Evolutionary conservation across 2,888 invertebrate species (phyloP), one percentile per base, ranked within the genome.

Genomic region (Coelinius sp.): DNA sequence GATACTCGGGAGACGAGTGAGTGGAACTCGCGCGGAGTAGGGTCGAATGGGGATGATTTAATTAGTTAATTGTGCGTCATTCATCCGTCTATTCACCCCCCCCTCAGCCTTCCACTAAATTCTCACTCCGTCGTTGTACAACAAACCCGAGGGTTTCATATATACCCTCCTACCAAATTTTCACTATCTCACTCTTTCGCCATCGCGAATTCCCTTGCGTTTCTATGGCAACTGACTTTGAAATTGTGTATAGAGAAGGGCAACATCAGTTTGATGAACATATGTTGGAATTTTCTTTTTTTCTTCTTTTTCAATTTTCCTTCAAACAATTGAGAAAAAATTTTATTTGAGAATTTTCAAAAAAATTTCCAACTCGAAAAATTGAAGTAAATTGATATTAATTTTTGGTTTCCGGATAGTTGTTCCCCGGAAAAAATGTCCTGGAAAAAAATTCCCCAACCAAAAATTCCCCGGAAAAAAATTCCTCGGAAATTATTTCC

Each of bases 31-130:
- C 79, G 80, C 81, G 78, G 81, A 80, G 82, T 80, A 81, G 83
- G 83, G 83, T 83, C 81, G 84, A 82, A 73, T n/a, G n/a, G n/a
- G 85, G 86, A 86, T 86, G 86, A 86, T 86, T 86, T 85, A 86
- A 86, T 86, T 86, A 86, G 85, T 85, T 86, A 86, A 86, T 85
- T 86, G 86, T 86, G 85, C 85, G 86, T 85, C 86, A 85, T 86
- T 85, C 86, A 86, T 85, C 86, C 86, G 86, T 86, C 86, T 84
- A 85, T 86, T 85, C 85, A 85, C 85, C 84, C 86, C 84, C 86
- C 83, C 83, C 82, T 81, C 64, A 63, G 62, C 67, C 52, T 62
- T 56, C 68, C 53, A 63, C 62, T 63, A 79, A 75, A 75, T 73
- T 76, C 76, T 73, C 75, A 67, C 76, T 74, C 77, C 73, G 5